phyloP scores from a whole-genome alignment of 1,140 invertebrate species.

The Drosophila equinoxialis region DNA sequence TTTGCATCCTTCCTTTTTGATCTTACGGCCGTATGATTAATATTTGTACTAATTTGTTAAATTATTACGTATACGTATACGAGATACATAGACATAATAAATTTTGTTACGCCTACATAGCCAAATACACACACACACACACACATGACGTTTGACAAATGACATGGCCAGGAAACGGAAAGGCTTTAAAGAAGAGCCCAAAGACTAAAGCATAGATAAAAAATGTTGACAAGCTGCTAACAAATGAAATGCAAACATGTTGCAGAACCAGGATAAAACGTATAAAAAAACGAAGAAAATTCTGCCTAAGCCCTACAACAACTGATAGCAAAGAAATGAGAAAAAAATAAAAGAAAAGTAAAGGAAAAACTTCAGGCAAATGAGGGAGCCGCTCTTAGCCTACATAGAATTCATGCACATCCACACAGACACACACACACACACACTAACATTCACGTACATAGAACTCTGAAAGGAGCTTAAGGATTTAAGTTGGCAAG shows the following conservation, averaged over 20 bases:
- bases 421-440: conserved; percentile 3
- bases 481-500: conserved; percentile 56
- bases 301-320: conserved; percentile 30
- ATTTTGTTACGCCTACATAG: conserved; percentile 36
- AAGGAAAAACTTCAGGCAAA: conserved; percentile 31
- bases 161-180: conserved; percentile 28
- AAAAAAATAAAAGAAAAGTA: conserved; percentile 13
- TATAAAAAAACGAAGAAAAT: conserved; percentile 7
- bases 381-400: conserved; percentile 45
- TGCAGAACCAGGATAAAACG: conserved; percentile 33
- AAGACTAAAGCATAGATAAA: conserved; percentile 61
- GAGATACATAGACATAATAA: conserved; percentile 43
- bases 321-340: conserved; percentile 20
- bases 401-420: conserved; percentile 28
- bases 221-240: conserved; percentile 63
- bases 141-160: conserved; percentile 58
- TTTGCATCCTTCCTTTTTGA: conserved; percentile 31
- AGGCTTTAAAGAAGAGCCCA: conserved; percentile 33
- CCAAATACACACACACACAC: conserved; percentile 15
- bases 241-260: conserved; percentile 67
- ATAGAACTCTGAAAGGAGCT: conserved; percentile 50
- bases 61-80: conserved; percentile 44
- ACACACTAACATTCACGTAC: conserved; percentile 17
- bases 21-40: conserved; percentile 61
- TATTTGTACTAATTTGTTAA: conserved; percentile 64